Evolutionary conservation across 2,888 invertebrate species (phyloP).

Genomic region (Parapristionchus giblindavisi): DNA sequence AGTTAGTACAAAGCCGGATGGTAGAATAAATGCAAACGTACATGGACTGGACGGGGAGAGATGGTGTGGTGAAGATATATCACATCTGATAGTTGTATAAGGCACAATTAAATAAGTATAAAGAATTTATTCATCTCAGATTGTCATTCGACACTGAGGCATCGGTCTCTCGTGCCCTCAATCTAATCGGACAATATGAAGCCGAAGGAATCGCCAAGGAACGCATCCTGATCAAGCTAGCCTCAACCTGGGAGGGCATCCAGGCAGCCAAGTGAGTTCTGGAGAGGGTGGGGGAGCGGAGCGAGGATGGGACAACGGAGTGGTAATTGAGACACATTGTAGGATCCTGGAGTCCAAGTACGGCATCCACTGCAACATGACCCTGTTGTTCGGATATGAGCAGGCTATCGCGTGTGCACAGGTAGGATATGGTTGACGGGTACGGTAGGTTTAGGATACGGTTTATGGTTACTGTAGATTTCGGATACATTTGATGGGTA

Average conservation of each 20-base stretch:
- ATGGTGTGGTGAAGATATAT: too few relatives aligned
- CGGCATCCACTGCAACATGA: conserved; percentile 96
- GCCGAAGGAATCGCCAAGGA: conserved; percentile 89
- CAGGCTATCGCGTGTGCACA: conserved; percentile 71
- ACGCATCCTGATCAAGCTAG: conserved; percentile 93
- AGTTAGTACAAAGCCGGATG: too few relatives aligned
- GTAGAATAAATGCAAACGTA: too few relatives aligned
- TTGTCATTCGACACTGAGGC: conserved; percentile 92
- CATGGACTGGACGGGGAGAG: too few relatives aligned
- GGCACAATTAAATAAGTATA: background rate
- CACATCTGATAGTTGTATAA: too few relatives aligned
- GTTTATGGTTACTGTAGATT: too few relatives aligned
- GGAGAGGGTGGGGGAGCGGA: background rate
- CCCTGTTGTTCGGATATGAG: conserved; percentile 86
- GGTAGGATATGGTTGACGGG: background rate
- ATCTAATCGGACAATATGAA: conserved; percentile 87
- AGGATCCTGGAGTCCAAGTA: conserved; percentile 80
- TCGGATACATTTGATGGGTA: too few relatives aligned
- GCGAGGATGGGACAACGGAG: too few relatives aligned
- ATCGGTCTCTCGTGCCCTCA: conserved; percentile 87
- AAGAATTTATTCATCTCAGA: conserved; percentile 72
- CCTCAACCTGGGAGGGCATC: conserved; percentile 99
- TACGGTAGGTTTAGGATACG: too few relatives aligned
- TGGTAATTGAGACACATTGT: too few relatives aligned
- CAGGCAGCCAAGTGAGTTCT: conserved; percentile 87